Base-by-base conservation (phyloP, 2,888 invertebrate genomes). In the Belgica antarctica region DNA sequence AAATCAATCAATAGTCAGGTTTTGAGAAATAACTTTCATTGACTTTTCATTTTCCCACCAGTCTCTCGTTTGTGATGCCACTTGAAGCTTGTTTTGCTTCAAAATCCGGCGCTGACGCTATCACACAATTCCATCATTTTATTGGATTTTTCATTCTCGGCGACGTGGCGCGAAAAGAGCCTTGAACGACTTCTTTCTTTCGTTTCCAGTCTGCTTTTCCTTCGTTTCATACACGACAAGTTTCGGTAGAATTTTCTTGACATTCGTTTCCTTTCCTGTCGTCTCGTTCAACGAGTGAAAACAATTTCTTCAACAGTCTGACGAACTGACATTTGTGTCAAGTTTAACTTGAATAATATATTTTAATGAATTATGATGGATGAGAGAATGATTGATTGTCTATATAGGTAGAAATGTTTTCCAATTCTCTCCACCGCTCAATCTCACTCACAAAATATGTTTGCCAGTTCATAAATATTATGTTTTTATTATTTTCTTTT, bases 311-410 rank as follows among this genome's bases (percentile, higher is more conserved):
- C 7, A 57, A 63, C 63, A 63, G 25, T 63, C 46, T 41, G 7
- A 19, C 34, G 34, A 31, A 12, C 46, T 46, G 46, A 46, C 46
- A 46, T 63, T 63, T 19, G 25, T 63, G 63, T 63, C 63, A 25
- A 63, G 63, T 63, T 41, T 25, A 7, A 36, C 41, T 63, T 22
- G 24, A 41, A 63, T 34, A 62, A 62, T 62, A 36, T 34, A 62
- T 19, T 25, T 25, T 63, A 63, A 63, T 63, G 41, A 36, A 63
- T 63, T 63, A 63, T 63, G 63, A 63, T 63, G 41, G 63, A 63
- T 63, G 24, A 41, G 22, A 10, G 24, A 63, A 41, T 63, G 63
- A 63, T 63, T 22, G 63, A 63, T 63, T 63, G 63, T n/a, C 12
- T 31, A 31, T 5, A 31, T 24, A 25, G 27, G 61, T 61, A 24